Conservation (phyloP, 23 tunicate species). For the Oikopleura albicans region DNA sequence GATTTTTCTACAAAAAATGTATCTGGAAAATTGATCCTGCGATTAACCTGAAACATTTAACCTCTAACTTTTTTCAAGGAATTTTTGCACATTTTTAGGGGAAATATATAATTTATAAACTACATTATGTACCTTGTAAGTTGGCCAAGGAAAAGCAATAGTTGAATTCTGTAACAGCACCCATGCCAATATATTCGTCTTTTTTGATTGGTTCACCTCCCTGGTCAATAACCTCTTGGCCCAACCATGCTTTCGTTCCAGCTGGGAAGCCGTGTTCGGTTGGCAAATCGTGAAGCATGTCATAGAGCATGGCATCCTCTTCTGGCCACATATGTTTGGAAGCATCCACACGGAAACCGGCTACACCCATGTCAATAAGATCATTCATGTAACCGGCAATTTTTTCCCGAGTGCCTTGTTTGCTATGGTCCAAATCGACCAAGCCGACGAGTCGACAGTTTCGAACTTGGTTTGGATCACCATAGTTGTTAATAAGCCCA, state of each 20-base stretch:
- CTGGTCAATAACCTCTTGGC: slow-evolving; percentile 28
- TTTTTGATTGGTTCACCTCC: slow-evolving; percentile 30
- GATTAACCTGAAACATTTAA: too few species aligned
- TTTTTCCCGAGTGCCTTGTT: neutral
- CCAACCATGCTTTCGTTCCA: slow-evolving; percentile 13
- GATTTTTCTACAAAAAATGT: too few species aligned
- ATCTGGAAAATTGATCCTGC: too few species aligned
- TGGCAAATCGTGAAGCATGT: slow-evolving; percentile 16
- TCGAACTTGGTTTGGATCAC: slow-evolving; percentile 35
- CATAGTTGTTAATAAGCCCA: slow-evolving; percentile 40
- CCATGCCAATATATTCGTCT: slow-evolving; percentile 19
- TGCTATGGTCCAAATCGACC: slow-evolving; percentile 18
- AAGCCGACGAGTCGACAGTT: slow-evolving; percentile 20
- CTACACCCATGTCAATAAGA: slow-evolving; percentile 22
- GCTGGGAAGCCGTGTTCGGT: slow-evolving; percentile 15
- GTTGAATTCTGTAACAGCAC: slow-evolving; percentile 36
- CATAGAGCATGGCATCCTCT: slow-evolving; percentile 5
- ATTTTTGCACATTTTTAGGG: too few species aligned
- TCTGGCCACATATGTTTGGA: slow-evolving; percentile 27
- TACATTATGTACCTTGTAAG: neutral
- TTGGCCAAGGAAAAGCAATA: slow-evolving; percentile 19
- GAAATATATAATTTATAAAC: too few species aligned
- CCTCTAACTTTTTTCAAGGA: too few species aligned
- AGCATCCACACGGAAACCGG: slow-evolving; percentile 28
- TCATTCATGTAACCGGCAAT: slow-evolving; percentile 27